Base-by-base conservation (phyloP, 1,140 invertebrate species). In the Cherax quadricarinatus region DNA sequence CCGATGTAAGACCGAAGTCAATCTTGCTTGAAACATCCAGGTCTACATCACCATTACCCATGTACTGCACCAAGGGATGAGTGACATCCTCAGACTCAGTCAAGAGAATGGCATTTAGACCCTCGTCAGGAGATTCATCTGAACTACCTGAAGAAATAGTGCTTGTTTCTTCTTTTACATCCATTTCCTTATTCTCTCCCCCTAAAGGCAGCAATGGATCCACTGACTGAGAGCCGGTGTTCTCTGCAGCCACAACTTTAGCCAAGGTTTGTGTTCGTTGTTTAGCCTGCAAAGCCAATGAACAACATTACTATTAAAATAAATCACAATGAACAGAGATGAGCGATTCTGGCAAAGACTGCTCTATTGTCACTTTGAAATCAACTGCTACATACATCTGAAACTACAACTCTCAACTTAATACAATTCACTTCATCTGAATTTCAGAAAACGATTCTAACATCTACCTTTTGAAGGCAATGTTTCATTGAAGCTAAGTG, bases 401-500 rank as follows among this genome's bases (percentile, higher is more conserved):
- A 75, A 75, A 75, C 66, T 30, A 30, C 70, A 30, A 75, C 70
- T 4, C 16, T 66, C 1, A 75, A 75, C 24, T 75, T 30, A 5
- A 75, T n/a, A 75, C 70, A 21, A 30, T 24, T 5, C 21, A 24
- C 70, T 75, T 30, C 21, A 75, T 75, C 24, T 75, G 24, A 24
- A 75, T 75, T 75, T 75, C 70, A 75, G n/a, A 75, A 75, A 75
- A 75, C 70, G n/a, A 6, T 4, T 75, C 70, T 75, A 75, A 75
- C 70, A 30, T 80, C 49, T 83, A 92, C 91, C 91, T 92, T 88
- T 66, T 92, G 91, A 57, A 92, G 91, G 91, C 91, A 92, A 75
- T 92, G 86, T 86, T 92, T 92, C 91, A 92, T 92, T 66, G 91
- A 88, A 75, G 91, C 91, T 75, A 92, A 75, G 80, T 92, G 91